Evolutionary conservation across 2,797 vertebrate species (phyloP), one percentile per base, ranked within the genome.

Genomic region (Xyrichtys novacula): DNA sequence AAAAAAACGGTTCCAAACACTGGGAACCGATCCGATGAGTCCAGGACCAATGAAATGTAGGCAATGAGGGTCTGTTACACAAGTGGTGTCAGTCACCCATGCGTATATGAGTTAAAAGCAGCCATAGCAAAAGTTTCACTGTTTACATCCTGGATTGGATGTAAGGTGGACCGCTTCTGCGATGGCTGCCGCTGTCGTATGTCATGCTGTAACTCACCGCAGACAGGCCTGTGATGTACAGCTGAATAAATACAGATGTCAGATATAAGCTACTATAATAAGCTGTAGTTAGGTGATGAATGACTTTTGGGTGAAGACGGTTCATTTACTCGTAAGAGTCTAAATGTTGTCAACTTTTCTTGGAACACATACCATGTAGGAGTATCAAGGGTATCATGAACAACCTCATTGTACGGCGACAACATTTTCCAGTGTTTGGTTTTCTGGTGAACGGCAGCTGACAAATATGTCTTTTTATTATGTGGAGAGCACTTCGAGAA

Each of bases 211-310:
- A 65, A 73, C 46, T 62, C 57, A 49, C 67, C 65, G 71, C 73
- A 75, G 73, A 74, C 77, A 75, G 78, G 78, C 65, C 81, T 78
- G 80, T 80, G 76, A 82, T 87, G 86, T 89, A 83, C 74, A 85
- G 78, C 68, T 42, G 19, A 87, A 80, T 66, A 67, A 74, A 82
- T 85, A 44, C 86, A 83, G 72, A 84, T 78, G 84, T 88, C 84
- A 80, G 80, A 84, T 82, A 90, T 86, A 90, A 86, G 88, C 87
- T 89, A 85, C 74, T 84, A 76, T 70, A 84, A 83, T 84, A 87
- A 76, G 81, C 74, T 80, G 69, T 86, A 90, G 84, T 83, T 89
- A 81, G 80, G 44, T 74, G 56, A 81, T 56, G 69, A 86, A 75
- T 84, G 72, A 78, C 43, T 39, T 71, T 80, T 73, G 67, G 69